Base-by-base conservation (phyloP, 2,797 vertebrate species). In the Phataginus tetradactyla region DNA sequence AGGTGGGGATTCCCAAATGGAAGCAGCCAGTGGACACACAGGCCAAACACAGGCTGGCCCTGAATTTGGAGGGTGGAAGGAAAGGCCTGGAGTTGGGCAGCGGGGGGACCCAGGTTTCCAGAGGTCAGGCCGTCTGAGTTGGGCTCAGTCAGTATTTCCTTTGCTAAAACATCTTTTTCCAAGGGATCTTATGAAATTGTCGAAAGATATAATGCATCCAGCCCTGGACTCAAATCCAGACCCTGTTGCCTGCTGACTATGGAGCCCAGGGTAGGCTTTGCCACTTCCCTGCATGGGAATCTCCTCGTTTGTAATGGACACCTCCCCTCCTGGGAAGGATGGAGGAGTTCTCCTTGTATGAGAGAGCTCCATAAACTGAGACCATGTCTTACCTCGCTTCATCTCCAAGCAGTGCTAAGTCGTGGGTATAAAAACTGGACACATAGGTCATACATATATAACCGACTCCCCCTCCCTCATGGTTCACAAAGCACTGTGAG, bases 171-270 rank as follows among this genome's bases (percentile, higher is more conserved):
- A 37, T 29, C 45, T 85, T 25, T 68, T 29, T 61, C 53, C 25
- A 0, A 45, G 34, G n/a, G 27, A 37, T 34, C 39, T 83, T 68
- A 42, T 4, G 74, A 77, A 93, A 68, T 61, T 23, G 68, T 77
- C n/a, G 69, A 23, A 89, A 90, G 32, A 80, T 0, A 5, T 5
- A 23, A 64, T 51, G 11, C 29, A 39, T n/a, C 4, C 7, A 86
- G 78, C 32, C 51, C 10, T 37, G 72, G 51, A 10, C 57, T 72
- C 14, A 9, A 25, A 39, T 71, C n/a, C 25, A 34, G 25, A 85
- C 27, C 72, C 10, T n/a, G 14, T 51, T 2, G 1, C 37, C 51
- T 53, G 17, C n/a, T 34, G 5, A 6, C 8, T 7, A 1, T 8
- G 34, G 25, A 20, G 18, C 57, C 61, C 69, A 25, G 49, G 25